phyloP scores from a whole-genome alignment of 37 sponge, comb jelly and placozoan genomes.

The Oscarella lobularis region DNA sequence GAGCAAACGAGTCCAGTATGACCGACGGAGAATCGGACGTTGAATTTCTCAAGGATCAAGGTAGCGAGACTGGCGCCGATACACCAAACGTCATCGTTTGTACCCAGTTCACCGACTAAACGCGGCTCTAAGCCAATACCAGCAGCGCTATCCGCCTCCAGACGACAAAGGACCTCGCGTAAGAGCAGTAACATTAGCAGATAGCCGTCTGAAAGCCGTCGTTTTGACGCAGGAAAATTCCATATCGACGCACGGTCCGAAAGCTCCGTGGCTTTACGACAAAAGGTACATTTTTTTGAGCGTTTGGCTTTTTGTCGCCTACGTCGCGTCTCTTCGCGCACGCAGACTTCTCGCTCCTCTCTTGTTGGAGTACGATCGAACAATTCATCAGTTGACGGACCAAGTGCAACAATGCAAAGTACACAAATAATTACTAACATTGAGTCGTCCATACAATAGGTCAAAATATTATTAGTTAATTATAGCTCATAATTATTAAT shows the following conservation, averaged over 20 bases:
- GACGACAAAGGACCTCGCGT: constrained; percentile 11
- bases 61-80: background rate
- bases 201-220: background rate
- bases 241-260: constrained; percentile 12
- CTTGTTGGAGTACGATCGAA: constrained; percentile 49
- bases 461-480: background rate
- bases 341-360: constrained; percentile 46
- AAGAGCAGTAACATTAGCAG: too few species aligned
- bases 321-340: too few species aligned
- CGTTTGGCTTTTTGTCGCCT: too few species aligned
- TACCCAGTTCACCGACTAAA: constrained; percentile 52
- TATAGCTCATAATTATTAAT: background rate
- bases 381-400: constrained; percentile 27
- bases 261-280: constrained; percentile 40
- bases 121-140: constrained; percentile 36
- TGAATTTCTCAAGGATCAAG: constrained; percentile 30
- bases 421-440: background rate
- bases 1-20: too few species aligned
- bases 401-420: constrained; percentile 42
- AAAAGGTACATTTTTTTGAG: constrained; percentile 25
- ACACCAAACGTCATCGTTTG: background rate
- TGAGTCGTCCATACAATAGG: background rate
- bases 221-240: background rate
- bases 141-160: constrained; percentile 32
- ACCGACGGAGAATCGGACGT: constrained; percentile 9